A percentile compares a stretch with the other conserved stretches of the same genome.
These are phyloP conservation scores for Mizuhopecten yessoensis DNA, from an alignment of 1,140 invertebrate species.

Conservation along the genomic window DNA sequence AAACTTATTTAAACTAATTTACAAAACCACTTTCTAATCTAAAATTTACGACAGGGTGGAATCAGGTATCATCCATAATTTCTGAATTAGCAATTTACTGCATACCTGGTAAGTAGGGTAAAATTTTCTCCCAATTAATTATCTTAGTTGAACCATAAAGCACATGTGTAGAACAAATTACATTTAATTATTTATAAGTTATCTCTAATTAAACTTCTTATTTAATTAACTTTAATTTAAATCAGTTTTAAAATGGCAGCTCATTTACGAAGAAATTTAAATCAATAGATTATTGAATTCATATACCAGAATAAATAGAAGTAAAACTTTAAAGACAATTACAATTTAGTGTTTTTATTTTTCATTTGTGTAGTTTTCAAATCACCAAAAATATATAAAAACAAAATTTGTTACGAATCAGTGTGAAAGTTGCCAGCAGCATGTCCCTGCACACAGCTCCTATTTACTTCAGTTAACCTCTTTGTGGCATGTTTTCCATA, in stretches of 20 bases:
- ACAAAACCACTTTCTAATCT: constrained; percentile 1
- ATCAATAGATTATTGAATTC: not conserved
- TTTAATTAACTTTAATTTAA: not conserved
- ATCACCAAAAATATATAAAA: not conserved
- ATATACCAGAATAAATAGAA: not conserved
- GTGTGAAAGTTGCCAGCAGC: not conserved
- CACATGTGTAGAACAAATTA: not conserved
- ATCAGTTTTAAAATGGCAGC: not conserved
- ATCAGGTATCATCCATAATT: not conserved
- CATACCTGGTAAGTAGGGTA: not conserved
- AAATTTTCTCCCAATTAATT: not conserved
- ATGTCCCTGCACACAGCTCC: not conserved
- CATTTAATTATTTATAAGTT: not conserved
- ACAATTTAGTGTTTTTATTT: not conserved
- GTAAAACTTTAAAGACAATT: not conserved
- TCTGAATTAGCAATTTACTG: too few relatives aligned
- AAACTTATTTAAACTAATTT: not conserved
- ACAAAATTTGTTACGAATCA: not conserved
- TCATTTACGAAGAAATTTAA: not conserved
- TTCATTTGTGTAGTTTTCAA: not conserved
- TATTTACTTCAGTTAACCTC: not conserved
- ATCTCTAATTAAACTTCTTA: not conserved
- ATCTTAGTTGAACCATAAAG: not conserved
- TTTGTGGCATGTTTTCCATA: not conserved
- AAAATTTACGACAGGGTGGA: not conserved